phyloP scores from a whole-genome alignment of 2,797 vertebrate genomes.

The Ptychobarbus kaznakovi region DNA sequence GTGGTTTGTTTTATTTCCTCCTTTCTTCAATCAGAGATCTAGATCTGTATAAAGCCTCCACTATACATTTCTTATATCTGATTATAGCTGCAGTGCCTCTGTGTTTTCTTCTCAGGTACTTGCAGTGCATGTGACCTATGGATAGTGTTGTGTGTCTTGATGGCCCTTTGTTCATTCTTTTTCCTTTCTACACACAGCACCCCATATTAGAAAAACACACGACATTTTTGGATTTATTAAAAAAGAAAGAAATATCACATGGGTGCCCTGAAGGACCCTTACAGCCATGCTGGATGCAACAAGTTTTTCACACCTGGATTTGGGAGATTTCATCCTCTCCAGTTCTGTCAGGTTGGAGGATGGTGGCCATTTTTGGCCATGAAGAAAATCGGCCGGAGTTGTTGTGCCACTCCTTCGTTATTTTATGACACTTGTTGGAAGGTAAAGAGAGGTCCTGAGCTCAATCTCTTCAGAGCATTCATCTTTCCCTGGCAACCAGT shows the following conservation, averaged over 20 bases:
- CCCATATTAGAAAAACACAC: too few species aligned
- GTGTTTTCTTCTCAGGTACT: background rate
- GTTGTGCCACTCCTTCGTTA: too few species aligned
- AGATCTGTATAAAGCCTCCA: background rate
- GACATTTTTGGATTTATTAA: too few species aligned
- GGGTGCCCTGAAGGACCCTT: constrained; percentile 92
- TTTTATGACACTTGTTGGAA: too few species aligned
- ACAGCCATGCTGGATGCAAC: too few species aligned
- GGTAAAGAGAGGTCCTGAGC: too few species aligned
- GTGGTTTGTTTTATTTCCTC: constrained; percentile 18
- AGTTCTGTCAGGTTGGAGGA: too few species aligned
- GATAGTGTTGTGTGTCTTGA: constrained; percentile 5
- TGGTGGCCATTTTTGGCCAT: constrained; percentile 97
- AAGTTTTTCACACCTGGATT: too few species aligned
- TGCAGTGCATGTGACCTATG: background rate
- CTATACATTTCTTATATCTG: constrained; percentile 29
- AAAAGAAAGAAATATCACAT: too few species aligned
- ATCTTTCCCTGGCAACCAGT: too few species aligned
- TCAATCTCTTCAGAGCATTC: constrained; percentile 94
- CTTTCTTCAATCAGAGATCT: constrained; percentile 28
- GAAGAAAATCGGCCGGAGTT: constrained; percentile 96
- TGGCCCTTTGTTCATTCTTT: constrained; percentile 17
- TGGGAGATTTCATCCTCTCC: constrained; percentile 94
- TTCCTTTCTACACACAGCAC: too few species aligned
- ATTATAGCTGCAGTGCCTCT: background rate